A percentile compares a stretch with the other conserved stretches of the same genome.
Evolutionary conservation across 2,113 vertebrate genomes (phyloP).

Genomic region (Elachura formosa): DNA sequence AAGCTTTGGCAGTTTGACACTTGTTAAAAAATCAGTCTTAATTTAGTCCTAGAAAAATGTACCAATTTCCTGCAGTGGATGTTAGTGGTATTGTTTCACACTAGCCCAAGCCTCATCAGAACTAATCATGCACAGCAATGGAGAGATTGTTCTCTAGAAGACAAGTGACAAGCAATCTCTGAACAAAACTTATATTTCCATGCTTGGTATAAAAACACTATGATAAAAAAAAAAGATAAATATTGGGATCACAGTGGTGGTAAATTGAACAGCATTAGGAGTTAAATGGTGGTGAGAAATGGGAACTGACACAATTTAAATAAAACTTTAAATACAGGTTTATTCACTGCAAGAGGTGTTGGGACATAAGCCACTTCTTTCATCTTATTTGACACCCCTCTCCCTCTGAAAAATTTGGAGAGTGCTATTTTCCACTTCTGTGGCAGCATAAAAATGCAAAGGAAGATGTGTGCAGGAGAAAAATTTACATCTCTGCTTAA

Average conservation of each 20-base stretch:
- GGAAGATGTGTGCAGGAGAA: not conserved
- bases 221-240: not conserved
- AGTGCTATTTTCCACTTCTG: not conserved
- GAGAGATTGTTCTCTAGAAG: not conserved
- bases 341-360: not conserved
- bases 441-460: not conserved
- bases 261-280: constrained; percentile 37
- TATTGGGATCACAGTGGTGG: not conserved
- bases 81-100: not conserved
- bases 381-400: not conserved
- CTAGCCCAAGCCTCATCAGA: not conserved
- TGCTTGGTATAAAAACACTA: not conserved
- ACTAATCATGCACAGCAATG: not conserved
- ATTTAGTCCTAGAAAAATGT: not conserved
- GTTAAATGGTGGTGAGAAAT: constrained; percentile 47
- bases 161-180: not conserved
- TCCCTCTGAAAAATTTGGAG: not conserved
- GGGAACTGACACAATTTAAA: constrained; percentile 27
- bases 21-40: not conserved
- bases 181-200: constrained; percentile 5
- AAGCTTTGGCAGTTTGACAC: not conserved
- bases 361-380: not conserved
- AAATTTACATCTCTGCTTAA: not conserved
- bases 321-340: constrained; percentile 15
- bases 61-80: not conserved